Evolutionary conservation across 2,113 vertebrate genomes (phyloP).

Genomic region (Notothenia rossii): DNA sequence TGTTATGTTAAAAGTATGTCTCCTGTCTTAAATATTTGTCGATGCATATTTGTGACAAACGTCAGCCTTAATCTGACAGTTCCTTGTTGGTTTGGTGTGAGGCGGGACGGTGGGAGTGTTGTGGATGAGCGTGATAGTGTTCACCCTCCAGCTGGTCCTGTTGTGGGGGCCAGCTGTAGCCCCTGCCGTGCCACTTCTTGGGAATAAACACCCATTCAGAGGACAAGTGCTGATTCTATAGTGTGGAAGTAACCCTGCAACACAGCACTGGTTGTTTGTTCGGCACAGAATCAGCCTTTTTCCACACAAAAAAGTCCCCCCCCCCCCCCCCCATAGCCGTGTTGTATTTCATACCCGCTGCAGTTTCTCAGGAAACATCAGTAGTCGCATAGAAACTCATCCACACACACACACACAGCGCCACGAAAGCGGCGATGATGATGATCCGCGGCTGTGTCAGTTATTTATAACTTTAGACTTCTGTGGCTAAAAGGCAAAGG

Average conservation of each 20-base stretch:
- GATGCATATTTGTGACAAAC: too few relatives aligned
- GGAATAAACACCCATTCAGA: slow-evolving; percentile 40
- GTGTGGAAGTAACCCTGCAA: slow-evolving; percentile 6
- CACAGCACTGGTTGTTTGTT: slow-evolving; percentile 2
- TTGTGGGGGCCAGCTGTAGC: slow-evolving; percentile 57
- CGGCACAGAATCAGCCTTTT: slow-evolving; percentile 15
- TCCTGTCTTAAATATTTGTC: too few relatives aligned
- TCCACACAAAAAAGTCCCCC: too few relatives aligned
- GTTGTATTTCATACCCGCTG: slow-evolving; percentile 57
- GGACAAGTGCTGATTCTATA: not conserved
- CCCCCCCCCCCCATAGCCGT: not conserved
- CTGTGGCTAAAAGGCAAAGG: slow-evolving; percentile 34
- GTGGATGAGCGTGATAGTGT: slow-evolving; percentile 42
- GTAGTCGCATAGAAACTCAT: slow-evolving; percentile 30
- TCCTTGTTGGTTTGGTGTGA: not conserved
- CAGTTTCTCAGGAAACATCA: slow-evolving; percentile 67
- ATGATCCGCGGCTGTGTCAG: slow-evolving; percentile 44
- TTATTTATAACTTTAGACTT: slow-evolving; percentile 75
- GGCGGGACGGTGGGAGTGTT: slow-evolving; percentile 21
- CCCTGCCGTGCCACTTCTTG: slow-evolving; percentile 41
- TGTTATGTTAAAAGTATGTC: too few relatives aligned
- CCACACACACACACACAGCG: not conserved
- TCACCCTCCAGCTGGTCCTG: slow-evolving; percentile 56
- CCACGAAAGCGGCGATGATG: slow-evolving; percentile 33
- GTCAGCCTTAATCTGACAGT: too few relatives aligned